Percentiles rank a stretch among this genome's conserved stretches.
phyloP scores from a whole-genome alignment of 2,113 vertebrate genomes.

The Zosterops pallidus region DNA sequence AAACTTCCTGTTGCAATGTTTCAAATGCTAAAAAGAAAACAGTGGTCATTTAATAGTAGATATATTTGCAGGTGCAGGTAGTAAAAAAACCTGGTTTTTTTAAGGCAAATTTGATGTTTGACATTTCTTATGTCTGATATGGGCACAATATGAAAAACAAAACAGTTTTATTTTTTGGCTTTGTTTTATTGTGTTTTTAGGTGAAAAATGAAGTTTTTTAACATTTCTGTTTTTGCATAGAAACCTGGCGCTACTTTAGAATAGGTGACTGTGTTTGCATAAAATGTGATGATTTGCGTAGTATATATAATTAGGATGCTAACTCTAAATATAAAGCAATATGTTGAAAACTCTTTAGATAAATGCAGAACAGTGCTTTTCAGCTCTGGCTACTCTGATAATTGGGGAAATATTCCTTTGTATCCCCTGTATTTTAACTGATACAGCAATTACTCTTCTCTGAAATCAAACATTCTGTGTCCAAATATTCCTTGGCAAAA shows the following conservation, averaged over 20 bases:
- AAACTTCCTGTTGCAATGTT: background rate
- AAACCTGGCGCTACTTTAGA: background rate
- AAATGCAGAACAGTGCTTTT: background rate
- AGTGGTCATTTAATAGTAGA: background rate
- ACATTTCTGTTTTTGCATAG: background rate
- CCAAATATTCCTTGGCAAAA: background rate
- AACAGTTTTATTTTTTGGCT: background rate
- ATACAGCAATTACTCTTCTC: background rate
- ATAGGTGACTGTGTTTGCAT: background rate
- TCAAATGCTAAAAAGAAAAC: background rate
- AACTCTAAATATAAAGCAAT: background rate
- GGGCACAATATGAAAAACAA: no score
- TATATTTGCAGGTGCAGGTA: background rate
- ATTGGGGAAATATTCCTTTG: background rate
- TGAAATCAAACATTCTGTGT: background rate
- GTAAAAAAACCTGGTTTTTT: background rate
- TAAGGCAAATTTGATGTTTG: background rate
- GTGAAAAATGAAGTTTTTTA: background rate
- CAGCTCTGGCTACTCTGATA: background rate
- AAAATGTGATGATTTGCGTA: background rate
- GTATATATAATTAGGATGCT: background rate
- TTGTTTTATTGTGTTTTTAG: background rate
- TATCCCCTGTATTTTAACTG: background rate
- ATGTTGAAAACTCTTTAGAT: background rate
- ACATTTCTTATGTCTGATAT: background rate